phyloP scores from a whole-genome alignment of 1,140 invertebrate species.

The Listronotus bonariensis region DNA sequence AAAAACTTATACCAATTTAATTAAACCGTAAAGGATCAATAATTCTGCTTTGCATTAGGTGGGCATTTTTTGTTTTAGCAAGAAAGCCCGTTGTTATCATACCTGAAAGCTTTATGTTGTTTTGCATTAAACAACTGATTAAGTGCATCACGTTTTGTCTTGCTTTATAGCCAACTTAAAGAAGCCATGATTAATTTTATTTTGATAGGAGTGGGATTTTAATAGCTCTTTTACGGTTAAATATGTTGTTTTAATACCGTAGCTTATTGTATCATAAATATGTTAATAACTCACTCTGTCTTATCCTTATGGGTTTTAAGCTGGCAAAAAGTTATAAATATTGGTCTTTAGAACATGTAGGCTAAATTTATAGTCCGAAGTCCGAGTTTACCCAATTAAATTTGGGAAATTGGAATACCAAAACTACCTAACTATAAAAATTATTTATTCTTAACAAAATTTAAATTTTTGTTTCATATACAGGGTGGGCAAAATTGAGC shows the following conservation, averaged over 20 bases:
- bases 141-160: constrained; percentile 48
- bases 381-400: too few species aligned
- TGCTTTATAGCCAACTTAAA: constrained; percentile 41
- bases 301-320: neutral
- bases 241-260: constrained; percentile 50
- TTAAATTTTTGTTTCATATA: too few species aligned
- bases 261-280: constrained; percentile 45
- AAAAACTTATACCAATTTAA: constrained; percentile 8
- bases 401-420: too few species aligned
- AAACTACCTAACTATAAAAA: too few species aligned
- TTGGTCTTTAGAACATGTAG: neutral
- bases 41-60: constrained; percentile 26
- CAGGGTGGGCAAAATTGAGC: too few species aligned
- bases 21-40: neutral
- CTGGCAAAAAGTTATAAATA: neutral
- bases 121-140: constrained; percentile 53
- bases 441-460: too few species aligned
- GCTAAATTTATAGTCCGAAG: too few species aligned
- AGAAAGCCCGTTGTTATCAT: constrained; percentile 41
- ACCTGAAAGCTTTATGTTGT: constrained; percentile 53
- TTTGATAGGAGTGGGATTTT: constrained; percentile 50
- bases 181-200: constrained; percentile 51
- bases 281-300: constrained; percentile 38
- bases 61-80: constrained; percentile 22
- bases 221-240: constrained; percentile 52